Evolutionary conservation across 1,140 invertebrate species (phyloP).

Genomic region (Mamestra configurata): DNA sequence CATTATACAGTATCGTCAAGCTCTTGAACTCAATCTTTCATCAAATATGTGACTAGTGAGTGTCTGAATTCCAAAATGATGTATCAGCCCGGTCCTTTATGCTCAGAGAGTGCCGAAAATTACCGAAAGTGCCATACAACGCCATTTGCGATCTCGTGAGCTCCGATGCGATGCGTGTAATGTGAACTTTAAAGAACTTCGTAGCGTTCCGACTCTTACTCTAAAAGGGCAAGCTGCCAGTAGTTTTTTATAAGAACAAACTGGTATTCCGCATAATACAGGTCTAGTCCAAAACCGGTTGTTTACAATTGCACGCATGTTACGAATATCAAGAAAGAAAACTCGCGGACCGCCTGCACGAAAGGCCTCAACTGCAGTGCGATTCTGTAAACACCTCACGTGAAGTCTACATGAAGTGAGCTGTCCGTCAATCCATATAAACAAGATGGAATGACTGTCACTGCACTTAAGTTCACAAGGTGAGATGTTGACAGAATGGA

Average conservation of each 20-base stretch:
- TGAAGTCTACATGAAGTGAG: too few relatives aligned
- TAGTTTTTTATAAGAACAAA: constrained; percentile 19
- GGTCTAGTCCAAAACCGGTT: constrained; percentile 7
- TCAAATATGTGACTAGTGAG: constrained; percentile 21
- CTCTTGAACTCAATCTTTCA: constrained; percentile 25
- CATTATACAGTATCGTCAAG: constrained; percentile 47
- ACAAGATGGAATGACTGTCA: too few relatives aligned
- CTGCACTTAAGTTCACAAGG: too few relatives aligned
- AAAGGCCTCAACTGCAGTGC: too few relatives aligned
- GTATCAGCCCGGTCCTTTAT: too few relatives aligned
- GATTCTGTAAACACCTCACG: too few relatives aligned
- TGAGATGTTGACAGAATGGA: too few relatives aligned
- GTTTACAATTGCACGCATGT: background rate
- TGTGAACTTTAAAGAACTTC: constrained; percentile 24
- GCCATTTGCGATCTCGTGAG: background rate
- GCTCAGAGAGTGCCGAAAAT: too few relatives aligned
- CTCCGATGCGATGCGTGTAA: background rate
- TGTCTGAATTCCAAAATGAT: background rate
- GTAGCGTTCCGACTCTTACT: background rate
- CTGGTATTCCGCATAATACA: background rate
- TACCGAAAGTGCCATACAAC: background rate
- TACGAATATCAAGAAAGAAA: background rate
- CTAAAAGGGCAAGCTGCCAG: constrained; percentile 16
- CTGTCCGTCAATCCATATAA: too few relatives aligned
- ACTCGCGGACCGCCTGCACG: too few relatives aligned